Percentiles rank a stretch among this genome's conserved stretches.
phyloP scores from a whole-genome alignment of 2,888 invertebrate genomes.

The Cryptocephalus primarius region DNA sequence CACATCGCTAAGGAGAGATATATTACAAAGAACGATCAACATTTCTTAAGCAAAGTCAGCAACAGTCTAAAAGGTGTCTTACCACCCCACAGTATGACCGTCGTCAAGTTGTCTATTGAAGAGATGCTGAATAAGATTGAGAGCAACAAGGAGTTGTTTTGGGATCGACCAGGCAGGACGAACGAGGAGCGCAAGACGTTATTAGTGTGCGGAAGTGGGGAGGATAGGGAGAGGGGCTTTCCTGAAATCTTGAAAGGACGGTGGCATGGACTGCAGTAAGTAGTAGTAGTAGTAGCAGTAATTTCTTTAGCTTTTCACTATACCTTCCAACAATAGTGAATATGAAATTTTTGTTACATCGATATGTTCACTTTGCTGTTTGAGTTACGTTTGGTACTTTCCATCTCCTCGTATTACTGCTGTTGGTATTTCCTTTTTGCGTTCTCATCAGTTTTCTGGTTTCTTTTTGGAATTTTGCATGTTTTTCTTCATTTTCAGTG shows the following conservation, averaged over 20 bases:
- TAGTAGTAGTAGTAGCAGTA: too few species aligned
- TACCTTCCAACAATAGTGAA: too few species aligned
- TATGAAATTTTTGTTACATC: too few species aligned
- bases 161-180: constrained; percentile 10
- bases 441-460: too few species aligned
- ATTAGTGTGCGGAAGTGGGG: constrained; percentile 27
- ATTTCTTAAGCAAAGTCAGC: constrained; percentile 39
- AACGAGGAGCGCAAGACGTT: constrained; percentile 17
- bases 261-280: constrained; percentile 64
- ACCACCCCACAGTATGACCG: constrained; percentile 66
- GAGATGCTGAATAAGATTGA: constrained; percentile 47
- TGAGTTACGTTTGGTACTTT: too few species aligned
- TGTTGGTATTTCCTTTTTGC: too few species aligned
- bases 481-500: too few species aligned
- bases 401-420: too few species aligned
- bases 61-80: constrained; percentile 56
- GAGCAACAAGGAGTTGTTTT: constrained; percentile 24
- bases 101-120: constrained; percentile 51
- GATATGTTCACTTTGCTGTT: too few species aligned
- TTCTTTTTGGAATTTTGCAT: too few species aligned
- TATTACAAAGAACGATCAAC: constrained; percentile 30
- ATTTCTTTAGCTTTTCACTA: too few species aligned
- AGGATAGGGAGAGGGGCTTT: constrained; percentile 43
- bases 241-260: constrained; percentile 51
- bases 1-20: constrained; percentile 7